Evolutionary conservation across 2,113 vertebrate genomes (phyloP).

Genomic region (Neoarius graeffei): DNA sequence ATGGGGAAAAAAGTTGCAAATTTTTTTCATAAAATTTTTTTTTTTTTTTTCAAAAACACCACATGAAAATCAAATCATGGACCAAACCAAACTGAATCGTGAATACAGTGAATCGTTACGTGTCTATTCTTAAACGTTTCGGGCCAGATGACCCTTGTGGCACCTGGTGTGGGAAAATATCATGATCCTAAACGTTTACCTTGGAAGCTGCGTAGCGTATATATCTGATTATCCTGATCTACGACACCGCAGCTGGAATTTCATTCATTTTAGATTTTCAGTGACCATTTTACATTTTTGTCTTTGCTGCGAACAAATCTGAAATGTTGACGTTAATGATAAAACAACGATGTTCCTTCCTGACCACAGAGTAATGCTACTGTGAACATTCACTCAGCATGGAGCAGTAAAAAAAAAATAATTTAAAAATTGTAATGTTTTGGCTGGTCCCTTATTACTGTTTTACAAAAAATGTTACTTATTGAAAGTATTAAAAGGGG

Average conservation of each 20-base stretch:
- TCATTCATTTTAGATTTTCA: background rate
- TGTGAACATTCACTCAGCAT: background rate
- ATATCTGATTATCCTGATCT: background rate
- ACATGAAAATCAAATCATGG: no score
- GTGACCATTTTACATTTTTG: background rate
- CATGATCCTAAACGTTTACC: background rate
- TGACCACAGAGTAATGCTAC: background rate
- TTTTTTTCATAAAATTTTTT: no score
- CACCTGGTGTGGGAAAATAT: background rate
- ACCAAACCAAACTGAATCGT: no score
- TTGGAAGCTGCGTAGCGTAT: background rate
- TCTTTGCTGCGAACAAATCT: background rate
- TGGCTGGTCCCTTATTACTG: background rate
- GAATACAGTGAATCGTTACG: no score
- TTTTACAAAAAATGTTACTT: background rate
- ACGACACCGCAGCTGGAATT: no score
- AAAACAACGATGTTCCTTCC: background rate
- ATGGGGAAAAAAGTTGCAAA: no score
- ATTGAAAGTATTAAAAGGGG: no score
- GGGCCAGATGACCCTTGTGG: background rate
- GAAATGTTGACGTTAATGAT: background rate
- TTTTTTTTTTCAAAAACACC: no score
- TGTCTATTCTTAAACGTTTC: background rate
- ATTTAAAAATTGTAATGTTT: no score
- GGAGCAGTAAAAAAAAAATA: no score